Conservation (phyloP, 1,140 invertebrate species). For the Muscidifurax raptorellus region DNA sequence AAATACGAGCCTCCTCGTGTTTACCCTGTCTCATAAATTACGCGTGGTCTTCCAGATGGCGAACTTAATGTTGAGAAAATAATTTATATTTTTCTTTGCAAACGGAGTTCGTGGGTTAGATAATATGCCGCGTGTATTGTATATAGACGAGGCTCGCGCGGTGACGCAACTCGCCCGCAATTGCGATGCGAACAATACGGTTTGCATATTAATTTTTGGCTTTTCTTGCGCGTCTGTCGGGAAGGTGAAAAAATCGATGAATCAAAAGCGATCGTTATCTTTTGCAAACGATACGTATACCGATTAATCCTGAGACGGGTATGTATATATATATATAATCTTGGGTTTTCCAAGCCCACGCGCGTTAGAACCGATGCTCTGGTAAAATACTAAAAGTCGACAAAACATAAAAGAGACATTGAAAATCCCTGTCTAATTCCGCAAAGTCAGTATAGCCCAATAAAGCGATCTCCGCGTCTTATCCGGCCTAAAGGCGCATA, state of each 20-base stretch:
- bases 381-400: no score
- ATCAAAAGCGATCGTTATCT: no score
- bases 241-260: no score
- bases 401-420: background rate
- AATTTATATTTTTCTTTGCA: constrained; percentile 51
- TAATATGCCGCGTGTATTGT: background rate
- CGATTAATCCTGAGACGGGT: no score
- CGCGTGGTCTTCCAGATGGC: constrained; percentile 43
- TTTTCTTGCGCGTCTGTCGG: no score
- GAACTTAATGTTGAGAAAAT: constrained; percentile 52
- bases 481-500: background rate
- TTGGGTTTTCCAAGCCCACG: no score
- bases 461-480: constrained; percentile 54
- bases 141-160: background rate
- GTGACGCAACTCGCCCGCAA: background rate
- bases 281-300: no score
- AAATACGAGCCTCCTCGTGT: constrained; percentile 36
- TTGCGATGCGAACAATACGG: background rate
- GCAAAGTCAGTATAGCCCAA: constrained; percentile 40
- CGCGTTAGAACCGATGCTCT: no score
- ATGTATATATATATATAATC: no score
- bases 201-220: no score
- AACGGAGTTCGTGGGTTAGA: background rate
- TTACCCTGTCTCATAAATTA: constrained; percentile 49
- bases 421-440: constrained; percentile 54